phyloP scores from a whole-genome alignment of 2,888 invertebrate genomes.

The Cantharis flavilabris region DNA sequence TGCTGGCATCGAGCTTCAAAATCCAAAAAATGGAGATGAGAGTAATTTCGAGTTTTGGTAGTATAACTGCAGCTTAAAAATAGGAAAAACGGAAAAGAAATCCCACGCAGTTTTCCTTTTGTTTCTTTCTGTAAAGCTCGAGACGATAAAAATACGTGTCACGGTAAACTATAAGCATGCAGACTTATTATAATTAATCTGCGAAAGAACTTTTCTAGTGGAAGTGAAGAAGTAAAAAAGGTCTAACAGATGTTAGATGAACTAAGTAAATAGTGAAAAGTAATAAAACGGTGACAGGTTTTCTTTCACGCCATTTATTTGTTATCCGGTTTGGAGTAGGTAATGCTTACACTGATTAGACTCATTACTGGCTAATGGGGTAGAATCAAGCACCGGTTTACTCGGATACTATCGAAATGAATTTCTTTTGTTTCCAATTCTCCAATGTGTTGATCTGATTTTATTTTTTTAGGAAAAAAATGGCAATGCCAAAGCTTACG shows the following conservation, averaged over 20 bases:
- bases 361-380: slow-evolving; percentile 18
- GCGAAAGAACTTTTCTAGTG: background rate
- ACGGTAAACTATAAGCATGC: background rate
- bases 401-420: background rate
- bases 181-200: background rate
- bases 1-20: background rate
- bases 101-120: background rate
- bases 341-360: slow-evolving; percentile 23
- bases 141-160: background rate
- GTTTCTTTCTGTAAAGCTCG: background rate
- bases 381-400: slow-evolving; percentile 14
- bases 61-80: background rate
- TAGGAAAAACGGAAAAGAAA: background rate
- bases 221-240: background rate
- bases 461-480: background rate
- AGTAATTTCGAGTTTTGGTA: background rate
- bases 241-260: slow-evolving; percentile 5
- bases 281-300: slow-evolving; percentile 23
- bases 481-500: background rate
- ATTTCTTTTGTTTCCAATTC: background rate
- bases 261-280: slow-evolving; percentile 14
- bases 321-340: slow-evolving; percentile 26
- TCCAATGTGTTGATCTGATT: background rate
- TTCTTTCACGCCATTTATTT: slow-evolving; percentile 29
- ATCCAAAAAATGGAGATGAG: background rate